phyloP scores from a whole-genome alignment of 1,140 invertebrate genomes.

The Tetragnatha versicolor region DNA sequence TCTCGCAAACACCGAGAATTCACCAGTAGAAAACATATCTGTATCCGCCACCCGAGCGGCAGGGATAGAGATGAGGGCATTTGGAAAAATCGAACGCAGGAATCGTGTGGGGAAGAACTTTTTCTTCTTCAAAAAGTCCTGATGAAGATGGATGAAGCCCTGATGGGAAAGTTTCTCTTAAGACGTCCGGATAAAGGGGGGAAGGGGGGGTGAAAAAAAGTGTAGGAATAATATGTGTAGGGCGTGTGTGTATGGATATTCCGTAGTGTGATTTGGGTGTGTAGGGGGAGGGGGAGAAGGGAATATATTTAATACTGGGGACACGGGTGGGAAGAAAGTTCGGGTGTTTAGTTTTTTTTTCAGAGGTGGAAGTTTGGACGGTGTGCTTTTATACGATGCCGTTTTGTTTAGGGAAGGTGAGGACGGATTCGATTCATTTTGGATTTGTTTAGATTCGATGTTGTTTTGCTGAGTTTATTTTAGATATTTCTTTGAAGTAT shows the following conservation, averaged over 20 bases:
- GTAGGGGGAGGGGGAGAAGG: not conserved
- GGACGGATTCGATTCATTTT: too few species aligned
- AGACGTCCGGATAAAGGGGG: not conserved
- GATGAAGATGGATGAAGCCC: constrained; percentile 6
- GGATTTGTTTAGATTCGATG: too few species aligned
- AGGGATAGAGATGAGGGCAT: not conserved
- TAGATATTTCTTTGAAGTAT: too few species aligned
- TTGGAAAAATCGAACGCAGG: constrained; percentile 12
- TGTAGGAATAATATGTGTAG: not conserved
- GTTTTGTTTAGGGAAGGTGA: too few species aligned
- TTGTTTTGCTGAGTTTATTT: too few species aligned
- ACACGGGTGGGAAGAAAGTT: not conserved
- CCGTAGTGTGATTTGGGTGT: not conserved
- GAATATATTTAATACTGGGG: not conserved
- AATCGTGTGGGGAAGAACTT: not conserved
- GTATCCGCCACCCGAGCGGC: not conserved
- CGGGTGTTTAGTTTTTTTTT: too few species aligned
- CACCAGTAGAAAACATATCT: not conserved
- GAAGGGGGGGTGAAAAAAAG: not conserved
- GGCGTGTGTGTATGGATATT: not conserved
- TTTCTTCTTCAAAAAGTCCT: not conserved
- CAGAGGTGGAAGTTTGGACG: too few species aligned
- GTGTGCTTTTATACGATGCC: too few species aligned
- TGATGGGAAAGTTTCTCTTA: not conserved
- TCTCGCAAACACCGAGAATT: too few species aligned